Percentiles rank a stretch among this genome's conserved stretches.
Evolutionary conservation across 1,140 invertebrate species (phyloP).

Genomic region (Nasonia giraulti): DNA sequence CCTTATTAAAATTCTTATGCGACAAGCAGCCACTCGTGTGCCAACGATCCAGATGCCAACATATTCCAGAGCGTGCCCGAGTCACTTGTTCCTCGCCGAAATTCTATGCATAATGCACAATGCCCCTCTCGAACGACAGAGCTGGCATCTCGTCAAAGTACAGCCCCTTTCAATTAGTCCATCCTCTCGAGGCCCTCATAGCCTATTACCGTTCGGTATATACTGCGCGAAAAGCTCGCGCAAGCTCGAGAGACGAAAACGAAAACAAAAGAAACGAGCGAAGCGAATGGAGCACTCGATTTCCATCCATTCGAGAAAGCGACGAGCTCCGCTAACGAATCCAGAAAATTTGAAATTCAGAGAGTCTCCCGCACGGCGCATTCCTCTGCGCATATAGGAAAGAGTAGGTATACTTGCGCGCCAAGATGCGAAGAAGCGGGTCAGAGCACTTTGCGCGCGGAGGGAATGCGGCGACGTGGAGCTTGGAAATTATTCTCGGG

Average conservation of each 20-base stretch:
- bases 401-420: background rate
- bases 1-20: too few species aligned
- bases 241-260: background rate
- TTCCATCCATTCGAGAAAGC: background rate
- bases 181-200: background rate
- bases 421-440: background rate
- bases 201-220: background rate
- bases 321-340: constrained; percentile 16
- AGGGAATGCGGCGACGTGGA: background rate
- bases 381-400: background rate
- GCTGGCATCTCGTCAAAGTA: too few species aligned
- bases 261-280: background rate
- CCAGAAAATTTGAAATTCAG: constrained; percentile 20
- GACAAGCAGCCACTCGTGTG: too few species aligned
- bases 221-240: background rate
- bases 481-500: constrained; percentile 6
- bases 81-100: background rate
- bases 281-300: background rate
- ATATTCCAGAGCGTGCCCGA: background rate
- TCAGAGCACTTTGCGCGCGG: background rate
- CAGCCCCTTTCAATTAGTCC: background rate
- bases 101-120: background rate
- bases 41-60: too few species aligned
- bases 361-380: background rate
- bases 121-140: background rate